Base-by-base conservation (phyloP, 2,888 invertebrate genomes). In the Cheilosia vernalis region DNA sequence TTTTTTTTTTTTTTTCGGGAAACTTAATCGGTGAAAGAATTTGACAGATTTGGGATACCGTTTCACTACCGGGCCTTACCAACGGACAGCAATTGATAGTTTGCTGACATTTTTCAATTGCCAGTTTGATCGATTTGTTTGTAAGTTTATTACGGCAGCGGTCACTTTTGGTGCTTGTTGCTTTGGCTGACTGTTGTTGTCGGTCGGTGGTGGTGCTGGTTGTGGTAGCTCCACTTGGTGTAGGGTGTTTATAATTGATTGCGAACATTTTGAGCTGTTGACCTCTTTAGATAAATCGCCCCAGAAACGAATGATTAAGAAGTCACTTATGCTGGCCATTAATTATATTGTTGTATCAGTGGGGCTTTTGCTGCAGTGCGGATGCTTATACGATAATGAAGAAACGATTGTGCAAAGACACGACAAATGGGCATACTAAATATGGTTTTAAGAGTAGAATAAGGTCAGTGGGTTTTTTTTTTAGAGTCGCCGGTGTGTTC, bases 91-190 rank as follows among this genome's bases (percentile, higher is more conserved):
- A 24, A 73, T 79, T 83, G 83, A 79, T 79, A 78, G 83, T 79
- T 69, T 64, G 84, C 79, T 84, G 84, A 84, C 84, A 84, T 66
- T 80, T 84, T 76, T 80, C 74, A 84, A 79, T 80, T 84, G 74
- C 69, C 84, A 56, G 53, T 70, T 51, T 84, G 84, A 84, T 84
- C 84, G 84, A 84, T 84, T 84, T 84, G 69, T 61, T 80, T 84
- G 70, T 69, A 74, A 70, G 24, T 79, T 80, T 64, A 58, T 64
- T 69, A 61, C 58, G 64, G 80, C 80, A 69, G 74, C 64, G 40
- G 47, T 51, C 33, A 47, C 53, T 47, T 63, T 69, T 58, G 61
- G 19, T 67, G 33, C 19, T 51, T 27, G 42, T 44, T 56, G 44
- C 40, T 27, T 27, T 44, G 60, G 56, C 61, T 55, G 47, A 55